These are phyloP conservation scores for Listronotus bonariensis DNA, from an alignment of 1,140 invertebrate species.

Conservation along the genomic window DNA sequence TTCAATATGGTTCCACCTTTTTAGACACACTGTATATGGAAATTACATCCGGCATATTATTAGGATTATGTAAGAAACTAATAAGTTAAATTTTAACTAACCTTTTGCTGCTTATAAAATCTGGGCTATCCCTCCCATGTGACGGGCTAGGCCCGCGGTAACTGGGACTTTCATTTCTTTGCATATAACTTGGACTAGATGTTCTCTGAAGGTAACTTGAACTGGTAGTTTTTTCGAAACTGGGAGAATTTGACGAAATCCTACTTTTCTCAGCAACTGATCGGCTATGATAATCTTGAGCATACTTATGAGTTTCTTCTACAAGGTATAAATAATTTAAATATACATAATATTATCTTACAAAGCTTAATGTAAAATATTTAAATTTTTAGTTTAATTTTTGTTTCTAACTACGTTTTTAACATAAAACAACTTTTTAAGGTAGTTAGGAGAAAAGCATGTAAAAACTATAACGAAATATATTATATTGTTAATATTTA, in stretches of 20 bases:
- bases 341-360: no score
- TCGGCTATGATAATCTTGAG: constrained; percentile 48
- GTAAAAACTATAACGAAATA: no score
- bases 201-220: constrained; percentile 42
- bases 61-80: no score
- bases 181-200: constrained; percentile 42
- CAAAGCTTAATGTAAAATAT: no score
- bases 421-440: no score
- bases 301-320: constrained; percentile 46
- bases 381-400: no score
- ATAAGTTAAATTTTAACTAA: constrained; percentile 2
- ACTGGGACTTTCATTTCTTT: constrained; percentile 39
- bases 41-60: no score
- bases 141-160: constrained; percentile 41
- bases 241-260: constrained; percentile 46
- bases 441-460: no score
- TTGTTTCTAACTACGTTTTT: no score
- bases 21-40: no score
- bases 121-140: constrained; percentile 48
- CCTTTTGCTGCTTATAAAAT: constrained; percentile 48
- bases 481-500: no score
- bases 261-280: constrained; percentile 52
- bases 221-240: constrained; percentile 33
- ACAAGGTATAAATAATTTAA: not conserved
- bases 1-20: no score